Evolutionary conservation across 2,888 invertebrate genomes (phyloP), one percentile per base, ranked within the genome.

Genomic region (Orchesella flavescens): DNA sequence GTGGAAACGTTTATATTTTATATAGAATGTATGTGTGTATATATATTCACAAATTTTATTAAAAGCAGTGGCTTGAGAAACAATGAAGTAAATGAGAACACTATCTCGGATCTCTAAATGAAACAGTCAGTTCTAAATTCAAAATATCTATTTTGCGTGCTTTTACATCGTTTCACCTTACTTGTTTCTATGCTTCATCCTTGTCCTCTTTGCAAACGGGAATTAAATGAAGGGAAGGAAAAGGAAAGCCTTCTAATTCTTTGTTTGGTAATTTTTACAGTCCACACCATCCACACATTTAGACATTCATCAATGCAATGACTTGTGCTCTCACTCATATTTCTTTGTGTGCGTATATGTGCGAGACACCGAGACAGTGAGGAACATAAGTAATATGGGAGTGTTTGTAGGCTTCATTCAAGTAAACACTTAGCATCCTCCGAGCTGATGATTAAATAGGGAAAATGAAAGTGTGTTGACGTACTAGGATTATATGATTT

Each of bases 61-160:
- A 2, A 34, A 34, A 34, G n/a, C 34, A 7, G 2, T 34, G 34
- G 34, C 34, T 34, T 4, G 7, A 34, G 34, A 34, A 7, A 34
- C 34, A 34, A 34, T 34, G 7, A 34, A 34, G 34, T 34, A 34
- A 34, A 34, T 7, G 34, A 34, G 34, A 34, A 1, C 10, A 7
- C 49, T 15, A 49, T 49, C 49, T 15, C 49, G 12, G n/a, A n/a
- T 49, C n/a, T 49, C n/a, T 49, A 49, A 49, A 49, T 12, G 49
- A 49, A 66, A 66, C 44, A 44, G 43, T 69, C 44, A 44, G 43
- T 69, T 53, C 53, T 13, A 15, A 21, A 49, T n/a, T 69, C 23
- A 72, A 79, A 79, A 79, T 79, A 79, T 79, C 65, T 65, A 63
- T 79, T 79, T 79, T 79, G 79, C 79, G 79, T 79, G 79, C 23